Percentiles rank a stretch among this genome's conserved stretches.
Conservation (phyloP, 2,888 invertebrate genomes). For the Hedya salicella region DNA sequence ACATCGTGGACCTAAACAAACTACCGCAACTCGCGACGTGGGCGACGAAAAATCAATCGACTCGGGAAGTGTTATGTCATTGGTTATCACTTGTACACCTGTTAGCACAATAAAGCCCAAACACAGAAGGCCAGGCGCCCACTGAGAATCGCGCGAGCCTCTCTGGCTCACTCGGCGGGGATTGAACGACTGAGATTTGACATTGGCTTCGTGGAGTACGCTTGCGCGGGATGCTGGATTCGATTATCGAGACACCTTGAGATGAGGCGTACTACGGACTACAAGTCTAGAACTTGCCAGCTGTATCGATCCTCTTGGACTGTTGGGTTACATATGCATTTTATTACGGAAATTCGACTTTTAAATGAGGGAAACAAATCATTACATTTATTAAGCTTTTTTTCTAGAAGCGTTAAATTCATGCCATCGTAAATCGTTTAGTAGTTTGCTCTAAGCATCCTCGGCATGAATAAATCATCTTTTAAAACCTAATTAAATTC, state of each 20-base stretch:
- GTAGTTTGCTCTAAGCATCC: slow-evolving; percentile 7
- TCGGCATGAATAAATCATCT: slow-evolving; percentile 11
- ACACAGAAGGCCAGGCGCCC: slow-evolving; percentile 33
- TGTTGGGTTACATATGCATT: slow-evolving; percentile 7
- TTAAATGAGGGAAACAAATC: neutral
- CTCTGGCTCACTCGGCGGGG: slow-evolving; percentile 24
- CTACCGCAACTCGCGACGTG: slow-evolving; percentile 30
- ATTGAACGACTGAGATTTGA: slow-evolving; percentile 26
- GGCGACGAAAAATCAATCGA: slow-evolving; percentile 32
- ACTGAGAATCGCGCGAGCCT: too few species aligned
- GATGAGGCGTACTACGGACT: slow-evolving; percentile 11
- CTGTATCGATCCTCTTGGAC: slow-evolving; percentile 15
- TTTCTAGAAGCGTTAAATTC: neutral
- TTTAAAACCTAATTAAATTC: slow-evolving; percentile 17
- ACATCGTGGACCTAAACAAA: slow-evolving; percentile 33
- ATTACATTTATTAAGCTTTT: neutral
- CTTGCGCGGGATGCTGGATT: slow-evolving; percentile 39
- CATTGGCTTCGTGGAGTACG: slow-evolving; percentile 23
- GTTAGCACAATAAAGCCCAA: slow-evolving; percentile 37
- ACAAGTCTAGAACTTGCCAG: slow-evolving; percentile 18
- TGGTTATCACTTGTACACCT: slow-evolving; percentile 40
- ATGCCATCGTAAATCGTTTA: neutral
- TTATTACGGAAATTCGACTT: neutral
- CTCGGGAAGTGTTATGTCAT: slow-evolving; percentile 42
- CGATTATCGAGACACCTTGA: slow-evolving; percentile 33